Conservation (phyloP, 2,888 invertebrate genomes). For the Elgonia sp. region DNA sequence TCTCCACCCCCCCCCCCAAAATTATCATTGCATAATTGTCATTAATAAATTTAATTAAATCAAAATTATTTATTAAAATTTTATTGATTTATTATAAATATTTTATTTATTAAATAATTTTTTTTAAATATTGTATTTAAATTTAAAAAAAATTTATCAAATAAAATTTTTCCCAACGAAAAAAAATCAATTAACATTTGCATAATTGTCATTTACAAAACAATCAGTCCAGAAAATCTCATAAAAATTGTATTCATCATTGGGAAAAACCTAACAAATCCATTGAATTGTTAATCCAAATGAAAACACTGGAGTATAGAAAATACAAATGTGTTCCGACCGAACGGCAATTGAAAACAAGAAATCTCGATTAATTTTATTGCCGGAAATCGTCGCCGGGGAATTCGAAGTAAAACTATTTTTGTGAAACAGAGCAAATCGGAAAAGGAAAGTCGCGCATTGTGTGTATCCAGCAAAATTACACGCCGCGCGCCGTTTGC, state of each 20-base stretch:
- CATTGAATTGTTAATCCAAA: not conserved
- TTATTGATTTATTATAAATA: no score
- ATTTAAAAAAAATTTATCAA: no score
- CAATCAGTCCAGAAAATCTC: not conserved
- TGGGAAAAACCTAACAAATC: not conserved
- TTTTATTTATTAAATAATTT: no score
- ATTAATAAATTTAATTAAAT: no score
- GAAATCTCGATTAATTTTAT: slow-evolving; percentile 58
- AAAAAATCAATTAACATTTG: no score
- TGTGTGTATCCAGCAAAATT: slow-evolving; percentile 62
- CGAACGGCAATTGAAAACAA: slow-evolving; percentile 31
- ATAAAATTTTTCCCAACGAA: no score
- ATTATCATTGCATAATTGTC: no score
- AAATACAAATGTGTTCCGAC: slow-evolving; percentile 22
- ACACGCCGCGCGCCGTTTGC: slow-evolving; percentile 38
- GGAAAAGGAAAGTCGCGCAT: slow-evolving; percentile 72
- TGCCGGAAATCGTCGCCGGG: slow-evolving; percentile 47
- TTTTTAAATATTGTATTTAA: no score
- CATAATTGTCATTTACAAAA: no score
- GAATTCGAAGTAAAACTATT: slow-evolving; percentile 60
- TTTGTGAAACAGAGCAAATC: slow-evolving; percentile 72
- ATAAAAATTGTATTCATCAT: not conserved
- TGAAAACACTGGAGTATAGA: not conserved
- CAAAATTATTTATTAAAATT: no score
- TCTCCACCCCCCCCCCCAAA: no score